Evolutionary conservation across 2,888 invertebrate species (phyloP).

Genomic region (Perizoma flavofasciatum): DNA sequence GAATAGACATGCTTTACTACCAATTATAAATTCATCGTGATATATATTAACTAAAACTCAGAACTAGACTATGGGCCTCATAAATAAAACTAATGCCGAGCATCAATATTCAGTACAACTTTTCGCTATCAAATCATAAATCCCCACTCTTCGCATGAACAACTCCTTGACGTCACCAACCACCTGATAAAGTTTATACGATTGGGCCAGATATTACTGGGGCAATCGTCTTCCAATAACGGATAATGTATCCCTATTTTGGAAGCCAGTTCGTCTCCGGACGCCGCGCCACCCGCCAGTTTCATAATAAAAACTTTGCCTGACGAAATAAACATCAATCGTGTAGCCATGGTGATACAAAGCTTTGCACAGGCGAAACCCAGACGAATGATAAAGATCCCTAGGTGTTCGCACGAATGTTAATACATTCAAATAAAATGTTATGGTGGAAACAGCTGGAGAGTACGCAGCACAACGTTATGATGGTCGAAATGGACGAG

Average conservation of each 20-base stretch:
- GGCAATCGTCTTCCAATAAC: conserved; percentile 66
- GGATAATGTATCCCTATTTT: conserved; percentile 61
- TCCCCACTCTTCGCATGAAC: conserved; percentile 51
- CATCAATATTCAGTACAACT: conserved; percentile 45
- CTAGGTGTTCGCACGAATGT: conserved; percentile 51
- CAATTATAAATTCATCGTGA: conserved; percentile 19
- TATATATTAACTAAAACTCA: conserved; percentile 27
- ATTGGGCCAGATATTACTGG: conserved; percentile 63
- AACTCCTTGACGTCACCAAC: conserved; percentile 69
- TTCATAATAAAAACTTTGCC: conserved; percentile 42
- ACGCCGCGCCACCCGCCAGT: conserved; percentile 64
- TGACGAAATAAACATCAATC: conserved; percentile 37
- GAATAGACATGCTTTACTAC: conserved; percentile 18
- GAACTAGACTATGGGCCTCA: conserved; percentile 39
- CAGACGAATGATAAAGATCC: conserved; percentile 53
- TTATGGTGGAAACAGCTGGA: conserved; percentile 82
- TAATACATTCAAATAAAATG: conserved; percentile 61
- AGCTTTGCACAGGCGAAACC: conserved; percentile 45
- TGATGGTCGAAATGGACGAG: conserved; percentile 74
- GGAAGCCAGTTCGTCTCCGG: conserved; percentile 69
- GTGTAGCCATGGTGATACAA: conserved; percentile 71
- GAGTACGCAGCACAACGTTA: conserved; percentile 63
- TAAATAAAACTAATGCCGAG: conserved; percentile 40
- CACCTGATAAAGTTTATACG: conserved; percentile 66
- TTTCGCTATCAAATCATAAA: conserved; percentile 49